phyloP scores from a whole-genome alignment of 92 coral and sea anemone species.

The Scolanthus callimorphus region DNA sequence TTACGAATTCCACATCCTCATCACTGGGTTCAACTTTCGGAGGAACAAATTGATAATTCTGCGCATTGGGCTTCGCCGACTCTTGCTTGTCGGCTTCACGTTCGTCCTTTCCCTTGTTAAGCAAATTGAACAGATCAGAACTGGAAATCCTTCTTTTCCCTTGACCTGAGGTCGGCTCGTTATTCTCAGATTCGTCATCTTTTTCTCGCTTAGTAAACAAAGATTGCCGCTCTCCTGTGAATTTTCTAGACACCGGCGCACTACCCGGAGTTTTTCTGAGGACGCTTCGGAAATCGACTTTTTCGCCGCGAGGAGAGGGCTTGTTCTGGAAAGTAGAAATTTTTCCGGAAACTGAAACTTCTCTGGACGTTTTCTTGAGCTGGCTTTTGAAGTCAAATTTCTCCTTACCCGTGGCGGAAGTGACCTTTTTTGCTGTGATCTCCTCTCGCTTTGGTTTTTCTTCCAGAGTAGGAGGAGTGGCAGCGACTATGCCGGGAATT shows the following conservation, averaged over 20 bases:
- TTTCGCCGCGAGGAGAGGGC: slow-evolving; percentile 12
- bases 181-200: slow-evolving; percentile 5
- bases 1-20: slow-evolving; percentile 50
- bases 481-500: not conserved
- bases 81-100: slow-evolving; percentile 41
- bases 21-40: slow-evolving; percentile 32
- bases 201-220: slow-evolving; percentile 22
- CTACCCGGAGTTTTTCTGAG: slow-evolving; percentile 45
- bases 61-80: slow-evolving; percentile 20
- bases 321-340: not conserved
- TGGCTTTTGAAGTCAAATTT: slow-evolving; percentile 72
- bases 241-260: slow-evolving; percentile 18
- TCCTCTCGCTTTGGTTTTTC: slow-evolving; percentile 13
- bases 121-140: slow-evolving; percentile 64
- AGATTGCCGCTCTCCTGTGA: slow-evolving; percentile 14
- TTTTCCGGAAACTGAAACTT: slow-evolving; percentile 6
- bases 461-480: not conserved
- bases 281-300: slow-evolving; percentile 53
- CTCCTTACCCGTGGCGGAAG: slow-evolving; percentile 20
- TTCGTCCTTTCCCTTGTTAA: slow-evolving; percentile 48
- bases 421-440: slow-evolving; percentile 26
- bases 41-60: slow-evolving; percentile 23
- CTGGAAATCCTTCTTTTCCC: slow-evolving; percentile 57
- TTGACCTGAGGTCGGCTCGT: slow-evolving; percentile 18
- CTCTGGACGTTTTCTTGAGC: slow-evolving; percentile 56